Evolutionary conservation across 1,140 invertebrate genomes (phyloP).

Genomic region (Scaptodrosophila lebanonensis): DNA sequence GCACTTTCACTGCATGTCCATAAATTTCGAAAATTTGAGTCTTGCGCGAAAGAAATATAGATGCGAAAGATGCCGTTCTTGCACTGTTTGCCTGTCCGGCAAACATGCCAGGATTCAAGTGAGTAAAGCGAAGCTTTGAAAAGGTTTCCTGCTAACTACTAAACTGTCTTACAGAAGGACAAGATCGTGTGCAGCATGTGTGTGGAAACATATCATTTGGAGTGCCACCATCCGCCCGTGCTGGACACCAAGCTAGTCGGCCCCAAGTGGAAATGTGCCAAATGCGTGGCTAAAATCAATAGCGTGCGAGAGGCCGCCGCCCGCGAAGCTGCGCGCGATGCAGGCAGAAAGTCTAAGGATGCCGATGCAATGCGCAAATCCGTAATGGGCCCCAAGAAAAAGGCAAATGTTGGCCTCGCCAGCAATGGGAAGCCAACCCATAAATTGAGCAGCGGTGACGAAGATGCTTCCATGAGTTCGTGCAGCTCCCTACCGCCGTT

Average conservation of each 20-base stretch:
- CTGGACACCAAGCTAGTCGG: constrained; percentile 5
- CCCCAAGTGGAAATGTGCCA: constrained; percentile 52
- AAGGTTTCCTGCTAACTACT: background rate
- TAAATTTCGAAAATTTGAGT: constrained; percentile 31
- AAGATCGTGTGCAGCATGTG: constrained; percentile 43
- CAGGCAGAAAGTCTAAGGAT: too few species aligned
- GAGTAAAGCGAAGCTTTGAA: background rate
- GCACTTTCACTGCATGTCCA: constrained; percentile 42
- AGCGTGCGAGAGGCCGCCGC: constrained; percentile 1
- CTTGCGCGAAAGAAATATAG: constrained; percentile 52
- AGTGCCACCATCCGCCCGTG: constrained; percentile 51
- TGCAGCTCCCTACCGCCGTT: too few species aligned
- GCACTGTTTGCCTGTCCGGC: constrained; percentile 17
- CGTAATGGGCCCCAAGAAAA: constrained; percentile 1
- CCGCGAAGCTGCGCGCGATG: too few species aligned
- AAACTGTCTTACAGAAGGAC: constrained; percentile 6
- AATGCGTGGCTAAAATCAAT: constrained; percentile 26
- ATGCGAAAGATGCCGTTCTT: constrained; percentile 49
- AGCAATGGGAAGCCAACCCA: background rate
- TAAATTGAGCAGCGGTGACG: too few species aligned
- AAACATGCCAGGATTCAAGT: background rate
- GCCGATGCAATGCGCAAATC: background rate
- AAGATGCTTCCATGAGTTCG: too few species aligned
- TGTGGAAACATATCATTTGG: constrained; percentile 42
- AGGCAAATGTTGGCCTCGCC: background rate